Base-by-base conservation (phyloP, 30 jellyfish, hydroid and myxozoan genomes). In the Clytia hemisphaerica region DNA sequence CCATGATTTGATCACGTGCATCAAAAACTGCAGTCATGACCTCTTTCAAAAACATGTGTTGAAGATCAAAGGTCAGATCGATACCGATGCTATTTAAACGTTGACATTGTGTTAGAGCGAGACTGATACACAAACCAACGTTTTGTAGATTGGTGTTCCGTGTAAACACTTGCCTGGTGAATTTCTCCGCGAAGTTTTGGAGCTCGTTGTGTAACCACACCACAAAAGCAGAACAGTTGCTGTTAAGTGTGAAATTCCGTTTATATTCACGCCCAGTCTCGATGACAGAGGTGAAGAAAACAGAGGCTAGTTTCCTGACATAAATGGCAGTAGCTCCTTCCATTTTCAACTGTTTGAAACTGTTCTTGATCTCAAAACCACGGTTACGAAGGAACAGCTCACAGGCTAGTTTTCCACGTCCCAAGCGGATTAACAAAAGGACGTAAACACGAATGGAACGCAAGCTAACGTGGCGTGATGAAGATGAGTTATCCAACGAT, bases 151-250 rank as follows among this genome's bases (percentile, higher is more conserved):
- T 70, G 55, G 82, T 67, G 50, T 74, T 88, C 40, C 97, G 85
- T 49, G 97, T 74, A 47, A 88, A 88, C 4, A 88, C 97, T 77
- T 88, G 97, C 14, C 97, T 83, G 19, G 71, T 86, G 49, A 88
- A 88, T 54, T 71, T 53, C 34, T 79, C 76, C 32, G 91, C 94
- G 53, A 88, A 88, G 38, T 80, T 76, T 46, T 80, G 93, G 71
- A 88, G 58, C 78, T 88, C 94, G 33, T 71, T 76, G 44, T 88
- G 97, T 15, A 86, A 93, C 97, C 97, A 88, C 12, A 88, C 97
- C 10, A 88, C 91, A 49, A 73, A 88, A 14, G 97, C 97, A 58
- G 97, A 88, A 2, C 94, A 66, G 42, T 54, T 75, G 44, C 87
- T 72, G 19, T 74, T 72, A 47, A 51, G 61, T n/a, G 94, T 33